Evolutionary conservation across 2,888 invertebrate genomes (phyloP).

Genomic region (Melikaiella ostensackeni): DNA sequence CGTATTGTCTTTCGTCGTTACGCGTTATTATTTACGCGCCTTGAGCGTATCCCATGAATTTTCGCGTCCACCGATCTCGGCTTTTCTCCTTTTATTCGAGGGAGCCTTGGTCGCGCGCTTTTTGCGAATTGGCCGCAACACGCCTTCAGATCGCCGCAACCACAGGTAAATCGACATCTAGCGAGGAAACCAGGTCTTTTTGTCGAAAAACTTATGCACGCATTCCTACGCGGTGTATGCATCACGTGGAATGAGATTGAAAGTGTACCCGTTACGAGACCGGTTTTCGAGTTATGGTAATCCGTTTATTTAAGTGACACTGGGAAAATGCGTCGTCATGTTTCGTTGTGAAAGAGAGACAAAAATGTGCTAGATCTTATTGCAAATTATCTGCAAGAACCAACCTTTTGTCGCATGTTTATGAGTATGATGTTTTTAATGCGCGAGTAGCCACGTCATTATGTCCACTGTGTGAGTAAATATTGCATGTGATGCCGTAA

Average conservation of each 20-base stretch:
- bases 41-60: slow-evolving; percentile 28
- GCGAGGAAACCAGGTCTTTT: slow-evolving; percentile 28
- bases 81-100: not conserved
- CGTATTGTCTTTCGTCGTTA: not conserved
- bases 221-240: slow-evolving; percentile 37
- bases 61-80: slow-evolving; percentile 1
- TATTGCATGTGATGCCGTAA: not conserved
- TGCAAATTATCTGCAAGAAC: slow-evolving; percentile 32
- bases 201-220: slow-evolving; percentile 41
- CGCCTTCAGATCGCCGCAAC: slow-evolving; percentile 7
- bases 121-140: slow-evolving; percentile 20
- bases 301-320: slow-evolving; percentile 36
- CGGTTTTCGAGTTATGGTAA: slow-evolving; percentile 35
- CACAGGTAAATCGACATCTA: slow-evolving; percentile 31
- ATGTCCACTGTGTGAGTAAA: not conserved
- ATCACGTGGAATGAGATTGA: slow-evolving; percentile 38
- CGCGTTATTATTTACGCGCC: slow-evolving; percentile 30
- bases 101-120: slow-evolving; percentile 10
- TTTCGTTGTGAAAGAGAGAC: slow-evolving; percentile 24
- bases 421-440: not conserved
- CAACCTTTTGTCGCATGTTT: slow-evolving; percentile 36
- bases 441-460: not conserved
- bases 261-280: slow-evolving; percentile 38
- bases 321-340: slow-evolving; percentile 31
- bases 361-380: slow-evolving; percentile 26